Percentiles rank a stretch among this genome's conserved stretches.
These are phyloP conservation scores for Leptodirus hochenwartii DNA, from an alignment of 2,888 invertebrate genomes.

Conservation along the genomic window DNA sequence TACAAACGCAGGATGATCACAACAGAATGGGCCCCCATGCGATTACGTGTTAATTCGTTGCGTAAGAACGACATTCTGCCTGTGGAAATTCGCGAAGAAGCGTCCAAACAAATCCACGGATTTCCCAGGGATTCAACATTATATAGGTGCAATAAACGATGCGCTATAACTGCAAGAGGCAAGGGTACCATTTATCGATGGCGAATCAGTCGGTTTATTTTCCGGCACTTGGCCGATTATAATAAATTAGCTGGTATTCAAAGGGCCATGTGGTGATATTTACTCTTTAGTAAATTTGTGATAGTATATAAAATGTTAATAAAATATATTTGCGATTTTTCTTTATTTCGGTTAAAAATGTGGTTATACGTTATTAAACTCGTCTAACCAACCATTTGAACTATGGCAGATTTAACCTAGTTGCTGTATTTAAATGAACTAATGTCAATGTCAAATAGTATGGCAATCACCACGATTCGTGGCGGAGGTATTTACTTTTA, in stretches of 20 bases:
- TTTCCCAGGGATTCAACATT: conserved; percentile 58
- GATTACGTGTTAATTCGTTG: conserved; percentile 66
- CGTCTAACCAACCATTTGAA: no score
- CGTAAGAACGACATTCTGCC: conserved; percentile 78
- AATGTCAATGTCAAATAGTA: no score
- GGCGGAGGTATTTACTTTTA: no score
- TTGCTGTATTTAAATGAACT: no score
- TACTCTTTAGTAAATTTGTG: conserved; percentile 15
- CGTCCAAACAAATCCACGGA: conserved; percentile 50
- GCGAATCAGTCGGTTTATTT: conserved; percentile 80
- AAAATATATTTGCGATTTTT: no score
- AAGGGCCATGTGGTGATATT: conserved; percentile 94
- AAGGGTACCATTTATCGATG: conserved; percentile 64
- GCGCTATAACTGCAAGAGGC: conserved; percentile 76
- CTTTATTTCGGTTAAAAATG: no score
- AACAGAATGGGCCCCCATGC: conserved; percentile 53
- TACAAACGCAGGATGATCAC: conserved; percentile 62
- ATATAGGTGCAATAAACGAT: conserved; percentile 52
- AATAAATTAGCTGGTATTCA: conserved; percentile 84
- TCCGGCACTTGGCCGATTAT: conserved; percentile 82
- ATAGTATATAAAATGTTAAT: no score
- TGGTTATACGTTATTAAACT: no score
- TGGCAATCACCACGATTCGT: no score
- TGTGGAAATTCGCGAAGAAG: conserved; percentile 56
- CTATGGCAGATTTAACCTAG: no score